These are phyloP conservation scores for Epiperipatus broadwayi DNA, from an alignment of 2,888 invertebrate species.

Conservation along the genomic window DNA sequence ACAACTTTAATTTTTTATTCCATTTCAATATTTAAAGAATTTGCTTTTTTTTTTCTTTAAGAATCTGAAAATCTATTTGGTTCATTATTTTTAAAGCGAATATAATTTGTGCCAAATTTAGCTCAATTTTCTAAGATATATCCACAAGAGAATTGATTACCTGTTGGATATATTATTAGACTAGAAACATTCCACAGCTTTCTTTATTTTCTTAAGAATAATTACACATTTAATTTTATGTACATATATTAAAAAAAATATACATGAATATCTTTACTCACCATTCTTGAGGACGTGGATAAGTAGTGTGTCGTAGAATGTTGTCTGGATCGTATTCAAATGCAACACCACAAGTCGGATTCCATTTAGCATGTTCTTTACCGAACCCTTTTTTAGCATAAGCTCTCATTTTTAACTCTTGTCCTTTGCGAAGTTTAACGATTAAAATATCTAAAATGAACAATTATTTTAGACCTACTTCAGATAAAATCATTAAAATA, in stretches of 20 bases:
- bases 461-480: slow-evolving; percentile 9
- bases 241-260: not conserved
- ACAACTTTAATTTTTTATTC: too few relatives aligned
- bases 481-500: too few relatives aligned
- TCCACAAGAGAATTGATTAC: too few relatives aligned
- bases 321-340: slow-evolving; percentile 99
- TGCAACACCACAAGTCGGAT: slow-evolving; percentile 90
- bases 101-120: too few relatives aligned
- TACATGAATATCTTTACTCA: slow-evolving; percentile 19
- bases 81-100: too few relatives aligned
- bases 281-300: slow-evolving; percentile 94
- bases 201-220: too few relatives aligned
- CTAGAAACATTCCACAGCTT: too few relatives aligned
- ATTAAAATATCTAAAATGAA: slow-evolving; percentile 40
- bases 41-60: too few relatives aligned
- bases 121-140: too few relatives aligned
- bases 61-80: too few relatives aligned
- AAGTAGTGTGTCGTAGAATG: slow-evolving; percentile 79
- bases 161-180: too few relatives aligned
- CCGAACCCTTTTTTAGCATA: slow-evolving; percentile 94
- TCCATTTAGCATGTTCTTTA: slow-evolving; percentile 99
- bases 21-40: too few relatives aligned
- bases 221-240: not conserved
- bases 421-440: slow-evolving; percentile 55
- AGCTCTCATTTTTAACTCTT: slow-evolving; percentile 78